A percentile compares a stretch with the other conserved stretches of the same genome.
Conservation (phyloP, 2,888 invertebrate genomes). For the Eilema depressum region DNA sequence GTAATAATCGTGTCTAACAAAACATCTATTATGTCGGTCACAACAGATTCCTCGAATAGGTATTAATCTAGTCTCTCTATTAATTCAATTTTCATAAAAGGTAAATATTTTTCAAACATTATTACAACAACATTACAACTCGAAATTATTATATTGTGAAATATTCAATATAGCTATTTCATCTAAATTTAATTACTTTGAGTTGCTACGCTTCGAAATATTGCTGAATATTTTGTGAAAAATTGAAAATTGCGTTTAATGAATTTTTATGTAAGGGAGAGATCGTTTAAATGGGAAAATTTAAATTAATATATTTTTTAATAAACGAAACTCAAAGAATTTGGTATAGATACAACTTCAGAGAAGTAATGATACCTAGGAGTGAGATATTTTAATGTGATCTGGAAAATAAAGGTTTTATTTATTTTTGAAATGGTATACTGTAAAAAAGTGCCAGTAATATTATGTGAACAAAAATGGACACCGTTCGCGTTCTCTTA, state of each 20-base stretch:
- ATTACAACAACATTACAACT: neutral
- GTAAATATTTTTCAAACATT: constrained; percentile 1
- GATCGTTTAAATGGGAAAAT: neutral
- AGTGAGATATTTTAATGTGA: too few species aligned
- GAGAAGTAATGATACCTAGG: neutral
- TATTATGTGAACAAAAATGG: neutral
- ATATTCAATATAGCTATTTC: neutral
- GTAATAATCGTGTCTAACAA: neutral
- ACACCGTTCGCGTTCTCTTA: neutral
- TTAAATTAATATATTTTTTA: neutral
- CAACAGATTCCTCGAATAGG: neutral
- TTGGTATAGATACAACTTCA: neutral
- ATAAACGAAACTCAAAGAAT: neutral
- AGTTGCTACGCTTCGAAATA: neutral
- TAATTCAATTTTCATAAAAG: neutral
- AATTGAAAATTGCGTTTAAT: neutral
- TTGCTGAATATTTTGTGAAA: neutral
- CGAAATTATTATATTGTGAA: neutral
- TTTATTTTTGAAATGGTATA: neutral
- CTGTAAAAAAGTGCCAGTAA: neutral
- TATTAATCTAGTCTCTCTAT: neutral
- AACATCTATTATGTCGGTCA: neutral
- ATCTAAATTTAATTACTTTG: neutral
- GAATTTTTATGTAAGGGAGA: neutral
- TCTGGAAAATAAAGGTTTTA: too few species aligned